These are phyloP conservation scores for Flabesymbios commensalis DNA, from an alignment of 2,888 invertebrate genomes.

Conservation along the genomic window DNA sequence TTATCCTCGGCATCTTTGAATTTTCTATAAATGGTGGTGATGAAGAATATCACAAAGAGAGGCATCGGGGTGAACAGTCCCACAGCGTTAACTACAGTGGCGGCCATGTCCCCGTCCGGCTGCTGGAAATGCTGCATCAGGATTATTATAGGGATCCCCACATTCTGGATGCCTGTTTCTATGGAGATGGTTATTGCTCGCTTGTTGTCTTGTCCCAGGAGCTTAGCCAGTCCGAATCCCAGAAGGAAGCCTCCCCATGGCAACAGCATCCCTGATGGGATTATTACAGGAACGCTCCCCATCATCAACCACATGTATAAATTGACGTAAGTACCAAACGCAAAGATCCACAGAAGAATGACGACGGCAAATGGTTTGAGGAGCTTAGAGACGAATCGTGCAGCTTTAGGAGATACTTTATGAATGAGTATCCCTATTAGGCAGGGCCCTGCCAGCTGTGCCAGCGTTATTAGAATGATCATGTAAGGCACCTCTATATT, in stretches of 20 bases:
- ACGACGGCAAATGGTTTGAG: constrained; percentile 69
- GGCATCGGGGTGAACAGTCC: neutral
- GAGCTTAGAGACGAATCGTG: constrained; percentile 62
- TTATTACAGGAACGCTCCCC: constrained; percentile 62
- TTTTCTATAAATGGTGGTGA: too few species aligned
- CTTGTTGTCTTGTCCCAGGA: constrained; percentile 40
- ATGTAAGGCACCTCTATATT: neutral
- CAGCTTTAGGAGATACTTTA: constrained; percentile 66
- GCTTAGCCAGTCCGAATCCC: constrained; percentile 37
- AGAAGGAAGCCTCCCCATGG: constrained; percentile 50
- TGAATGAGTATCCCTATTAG: constrained; percentile 48
- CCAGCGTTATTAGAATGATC: neutral
- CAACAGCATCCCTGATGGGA: constrained; percentile 45
- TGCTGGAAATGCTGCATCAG: constrained; percentile 74
- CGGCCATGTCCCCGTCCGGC: constrained; percentile 14
- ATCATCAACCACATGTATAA: constrained; percentile 84
- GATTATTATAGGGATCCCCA: constrained; percentile 86
- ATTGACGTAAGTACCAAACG: constrained; percentile 84
- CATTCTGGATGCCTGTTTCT: constrained; percentile 84
- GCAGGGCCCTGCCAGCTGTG: neutral
- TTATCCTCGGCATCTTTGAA: too few species aligned
- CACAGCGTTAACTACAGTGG: neutral
- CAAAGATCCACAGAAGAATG: constrained; percentile 79
- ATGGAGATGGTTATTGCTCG: constrained; percentile 75
- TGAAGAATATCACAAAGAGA: neutral